Evolutionary conservation across 2,797 vertebrate genomes (phyloP), one percentile per base, ranked within the genome.

Genomic region (Danio choprae): DNA sequence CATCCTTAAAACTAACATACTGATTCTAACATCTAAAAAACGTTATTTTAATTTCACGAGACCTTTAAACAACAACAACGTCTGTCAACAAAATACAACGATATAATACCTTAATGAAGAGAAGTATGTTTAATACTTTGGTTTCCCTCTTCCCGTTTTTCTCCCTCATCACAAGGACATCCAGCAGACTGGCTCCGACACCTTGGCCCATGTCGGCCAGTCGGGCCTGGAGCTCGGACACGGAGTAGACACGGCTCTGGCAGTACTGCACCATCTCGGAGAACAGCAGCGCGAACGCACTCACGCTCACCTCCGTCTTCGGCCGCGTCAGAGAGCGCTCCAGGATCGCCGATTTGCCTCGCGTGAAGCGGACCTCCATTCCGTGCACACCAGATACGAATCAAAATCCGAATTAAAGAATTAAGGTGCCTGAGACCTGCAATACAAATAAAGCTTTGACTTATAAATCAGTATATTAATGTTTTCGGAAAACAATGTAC

Each of bases 201-300:
- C 96, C 95, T 81, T 95, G 95, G 15, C 97, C 97, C 91, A 98
- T 90, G 3, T 93, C 95, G 0, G 97, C 95, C 63, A 98, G 94
- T 2, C 95, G 95, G 0, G 94, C 94, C 88, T 99, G 97, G 22
- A 99, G 95, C 91, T 98, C 96, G 0, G 96, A 94, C 84, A 99
- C 97, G 0, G 97, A 99, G 91, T 96, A 98, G 5, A 98, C 97
- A 0, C 97, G 95, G 87, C 95, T 96, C 94, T 99, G 97, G 77
- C 97, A 98, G 90, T 99, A 98, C 93, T 99, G 97, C 0, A 99
- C 96, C 91, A 98, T 95, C 93, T 99, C 97, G 0, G 97, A 98
- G 93, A 98, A 99, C 6, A 98, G 94, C 16, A 99, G 91, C 0
- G 97, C 95, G 46, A 99, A 98, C 7, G 96, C 95, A 15, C 96